phyloP scores from a whole-genome alignment of 2,113 vertebrate genomes.

The Eurystomus gularis region DNA sequence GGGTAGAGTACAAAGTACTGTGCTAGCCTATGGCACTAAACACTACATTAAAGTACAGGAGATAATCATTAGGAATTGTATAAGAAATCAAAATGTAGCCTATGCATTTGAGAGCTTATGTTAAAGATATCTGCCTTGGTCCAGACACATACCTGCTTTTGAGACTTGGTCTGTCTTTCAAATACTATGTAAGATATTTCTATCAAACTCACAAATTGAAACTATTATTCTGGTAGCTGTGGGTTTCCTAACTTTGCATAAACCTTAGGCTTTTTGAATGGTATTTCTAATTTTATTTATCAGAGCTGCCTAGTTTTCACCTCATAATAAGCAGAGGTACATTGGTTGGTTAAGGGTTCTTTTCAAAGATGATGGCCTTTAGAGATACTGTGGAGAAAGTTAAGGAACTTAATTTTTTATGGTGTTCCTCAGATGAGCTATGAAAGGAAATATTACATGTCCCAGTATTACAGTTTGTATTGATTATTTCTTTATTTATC shows the following conservation, averaged over 20 bases:
- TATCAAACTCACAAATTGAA: not conserved
- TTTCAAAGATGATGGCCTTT: not conserved
- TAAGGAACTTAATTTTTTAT: not conserved
- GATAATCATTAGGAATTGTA: not conserved
- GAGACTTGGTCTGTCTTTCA: not conserved
- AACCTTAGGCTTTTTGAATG: not conserved
- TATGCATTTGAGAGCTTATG: not conserved
- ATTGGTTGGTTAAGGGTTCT: not conserved
- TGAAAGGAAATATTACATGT: not conserved
- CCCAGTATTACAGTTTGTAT: not conserved
- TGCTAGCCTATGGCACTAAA: not conserved
- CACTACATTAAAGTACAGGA: not conserved
- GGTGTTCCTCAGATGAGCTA: not conserved
- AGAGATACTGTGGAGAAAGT: not conserved
- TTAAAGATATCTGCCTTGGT: not conserved
- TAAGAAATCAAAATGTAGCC: not conserved
- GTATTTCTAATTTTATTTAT: not conserved
- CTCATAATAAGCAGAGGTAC: not conserved
- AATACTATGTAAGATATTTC: not conserved
- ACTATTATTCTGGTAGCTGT: not conserved
- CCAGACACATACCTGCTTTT: not conserved
- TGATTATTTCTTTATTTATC: not conserved
- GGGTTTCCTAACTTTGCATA: not conserved
- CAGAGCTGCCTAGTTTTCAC: not conserved
- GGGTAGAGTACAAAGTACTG: not conserved